phyloP scores from a whole-genome alignment of 2,888 invertebrate genomes.

The Oscheius sp. region DNA sequence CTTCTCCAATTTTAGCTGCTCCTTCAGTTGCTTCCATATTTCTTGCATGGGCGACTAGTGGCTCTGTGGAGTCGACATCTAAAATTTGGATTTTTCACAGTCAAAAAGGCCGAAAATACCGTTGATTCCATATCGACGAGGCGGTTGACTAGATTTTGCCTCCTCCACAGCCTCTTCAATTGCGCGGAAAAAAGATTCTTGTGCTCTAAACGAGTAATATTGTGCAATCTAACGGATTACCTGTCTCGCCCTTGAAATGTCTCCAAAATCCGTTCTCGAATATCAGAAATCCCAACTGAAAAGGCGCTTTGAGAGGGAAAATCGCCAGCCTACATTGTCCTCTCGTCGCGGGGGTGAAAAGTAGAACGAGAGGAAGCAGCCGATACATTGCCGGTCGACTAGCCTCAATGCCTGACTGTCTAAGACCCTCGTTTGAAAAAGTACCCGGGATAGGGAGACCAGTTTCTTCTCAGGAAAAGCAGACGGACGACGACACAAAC shows the following conservation, averaged over 20 bases:
- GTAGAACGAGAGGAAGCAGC: constrained; percentile 24
- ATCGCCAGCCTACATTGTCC: background rate
- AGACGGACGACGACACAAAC: background rate
- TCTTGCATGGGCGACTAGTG: constrained; percentile 55
- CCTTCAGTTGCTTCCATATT: constrained; percentile 69
- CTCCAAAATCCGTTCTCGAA: constrained; percentile 7
- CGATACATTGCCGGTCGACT: background rate
- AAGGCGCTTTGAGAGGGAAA: background rate
- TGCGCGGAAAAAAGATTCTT: background rate
- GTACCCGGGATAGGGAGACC: constrained; percentile 16
- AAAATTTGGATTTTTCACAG: background rate
- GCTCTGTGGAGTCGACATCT: constrained; percentile 2
- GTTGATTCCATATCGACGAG: background rate
- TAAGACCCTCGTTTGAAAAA: constrained; percentile 1
- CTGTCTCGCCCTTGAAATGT: background rate
- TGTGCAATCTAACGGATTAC: background rate
- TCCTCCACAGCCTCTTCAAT: constrained; percentile 19
- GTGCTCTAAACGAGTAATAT: background rate
- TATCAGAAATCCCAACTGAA: constrained; percentile 14
- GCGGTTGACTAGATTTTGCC: background rate
- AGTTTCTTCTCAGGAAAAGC: constrained; percentile 1
- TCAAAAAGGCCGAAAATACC: background rate
- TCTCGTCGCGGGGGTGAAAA: background rate
- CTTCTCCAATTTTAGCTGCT: constrained; percentile 59
- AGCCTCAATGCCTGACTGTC: constrained; percentile 18